A percentile compares a stretch with the other conserved stretches of the same genome.
Conservation (phyloP, 1,140 invertebrate genomes). For the Drosophila athabasca region DNA sequence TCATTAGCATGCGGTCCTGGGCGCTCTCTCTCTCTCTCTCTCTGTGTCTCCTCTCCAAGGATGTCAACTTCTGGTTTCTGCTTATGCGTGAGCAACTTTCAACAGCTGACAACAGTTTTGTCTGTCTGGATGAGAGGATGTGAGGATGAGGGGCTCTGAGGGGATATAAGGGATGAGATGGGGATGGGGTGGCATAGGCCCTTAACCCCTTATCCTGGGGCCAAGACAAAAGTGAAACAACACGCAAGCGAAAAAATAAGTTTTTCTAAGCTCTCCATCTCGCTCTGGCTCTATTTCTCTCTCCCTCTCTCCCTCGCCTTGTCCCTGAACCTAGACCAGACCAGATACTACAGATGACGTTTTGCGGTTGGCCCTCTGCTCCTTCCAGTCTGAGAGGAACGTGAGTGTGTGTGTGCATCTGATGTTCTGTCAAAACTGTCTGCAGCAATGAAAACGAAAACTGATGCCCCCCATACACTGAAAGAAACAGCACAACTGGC, state of each 20-base stretch:
- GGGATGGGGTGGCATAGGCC: constrained; percentile 9
- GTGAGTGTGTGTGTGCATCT: constrained; percentile 38
- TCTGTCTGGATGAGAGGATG: background rate
- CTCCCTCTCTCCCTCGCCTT: too few relatives aligned
- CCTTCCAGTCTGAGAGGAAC: background rate
- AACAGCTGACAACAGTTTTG: constrained; percentile 58
- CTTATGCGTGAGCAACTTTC: constrained; percentile 67
- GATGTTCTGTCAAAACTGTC: constrained; percentile 65
- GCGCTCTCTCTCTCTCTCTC: too few relatives aligned
- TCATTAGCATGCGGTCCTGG: constrained; percentile 65
- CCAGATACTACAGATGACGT: constrained; percentile 50
- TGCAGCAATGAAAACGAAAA: constrained; percentile 58
- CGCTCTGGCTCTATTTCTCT: too few relatives aligned
- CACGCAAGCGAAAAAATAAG: constrained; percentile 35
- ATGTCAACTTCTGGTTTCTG: constrained; percentile 39
- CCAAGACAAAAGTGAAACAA: constrained; percentile 47
- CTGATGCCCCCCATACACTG: background rate
- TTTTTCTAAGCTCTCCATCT: constrained; percentile 46
- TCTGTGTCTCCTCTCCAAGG: background rate
- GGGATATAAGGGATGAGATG: constrained; percentile 4
- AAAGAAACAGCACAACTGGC: too few relatives aligned
- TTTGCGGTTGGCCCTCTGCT: constrained; percentile 35
- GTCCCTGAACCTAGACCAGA: background rate
- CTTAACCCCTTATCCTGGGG: constrained; percentile 35
- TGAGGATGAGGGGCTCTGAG: background rate